A percentile compares a stretch with the other conserved stretches of the same genome.
phyloP scores from a whole-genome alignment of 2,113 vertebrate genomes.

The Antidorcas marsupialis region DNA sequence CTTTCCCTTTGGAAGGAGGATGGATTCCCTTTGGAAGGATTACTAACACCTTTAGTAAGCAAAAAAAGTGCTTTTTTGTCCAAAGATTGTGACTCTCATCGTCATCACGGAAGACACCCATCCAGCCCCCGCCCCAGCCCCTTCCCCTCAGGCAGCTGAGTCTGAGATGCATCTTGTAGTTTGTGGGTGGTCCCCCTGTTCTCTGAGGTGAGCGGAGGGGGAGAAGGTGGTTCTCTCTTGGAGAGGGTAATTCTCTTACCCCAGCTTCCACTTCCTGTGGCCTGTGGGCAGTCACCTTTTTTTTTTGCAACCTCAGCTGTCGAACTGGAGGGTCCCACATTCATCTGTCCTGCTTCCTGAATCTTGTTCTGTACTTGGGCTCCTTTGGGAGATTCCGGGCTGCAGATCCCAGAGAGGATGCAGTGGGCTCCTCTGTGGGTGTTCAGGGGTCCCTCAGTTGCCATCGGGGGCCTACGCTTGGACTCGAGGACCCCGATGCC shows the following conservation, averaged over 20 bases:
- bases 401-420: not conserved
- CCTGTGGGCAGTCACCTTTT: not conserved
- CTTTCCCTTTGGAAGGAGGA: not conserved
- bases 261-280: slow-evolving; percentile 30
- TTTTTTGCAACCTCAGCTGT: slow-evolving; percentile 30
- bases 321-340: not conserved
- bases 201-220: not conserved
- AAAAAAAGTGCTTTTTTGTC: not conserved
- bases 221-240: not conserved
- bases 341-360: not conserved
- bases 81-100: not conserved
- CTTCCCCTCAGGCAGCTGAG: not conserved
- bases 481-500: not conserved
- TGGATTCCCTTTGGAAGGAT: not conserved
- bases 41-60: not conserved
- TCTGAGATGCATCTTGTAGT: not conserved
- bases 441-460: not conserved
- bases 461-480: not conserved
- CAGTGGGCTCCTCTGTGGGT: not conserved
- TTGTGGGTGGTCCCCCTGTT: not conserved
- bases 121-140: not conserved
- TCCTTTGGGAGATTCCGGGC: not conserved
- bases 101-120: rapidly evolving
- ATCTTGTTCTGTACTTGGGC: not conserved
- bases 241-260: not conserved